Base-by-base conservation (phyloP, 2,113 vertebrate species). In the Pluvialis apricaria region DNA sequence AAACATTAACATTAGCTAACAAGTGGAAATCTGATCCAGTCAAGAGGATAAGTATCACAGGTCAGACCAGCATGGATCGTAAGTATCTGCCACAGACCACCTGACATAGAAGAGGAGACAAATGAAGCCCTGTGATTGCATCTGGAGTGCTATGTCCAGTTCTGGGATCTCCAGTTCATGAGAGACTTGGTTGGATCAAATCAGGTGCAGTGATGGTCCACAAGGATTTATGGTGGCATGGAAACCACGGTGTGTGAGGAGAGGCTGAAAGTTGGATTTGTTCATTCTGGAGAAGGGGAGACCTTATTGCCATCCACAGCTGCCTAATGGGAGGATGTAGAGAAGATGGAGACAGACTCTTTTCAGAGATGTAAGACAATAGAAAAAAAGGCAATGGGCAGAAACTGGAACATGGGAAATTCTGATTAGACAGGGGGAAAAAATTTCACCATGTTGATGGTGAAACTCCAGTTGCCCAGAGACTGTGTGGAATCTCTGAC, bases 361-460 rank as follows among this genome's bases (percentile, higher is more conserved):
- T 40, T 44, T 49, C 22, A 70, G 44, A 70, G 49, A 32, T 32
- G 19, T 16, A 70, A 38, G 57, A n/a, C 31, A 58, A 31, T 1
- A 49, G n/a, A 36, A 79, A 70, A 88, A 88, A 32, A 42, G 21
- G 32, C 9, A 42, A 71, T 1, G 1, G 22, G 3, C 38, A 52
- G 29, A 81, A 51, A 19, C 11, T 51, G 49, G 22, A 51, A 51
- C 19, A 3, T 32, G 24, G 29, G 36, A 36, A 76, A 71, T 28
- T 54, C 28, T 64, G n/a, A 28, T 31, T 58, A 71, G 19, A 25
- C 24, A 51, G 6, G 3, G 11, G 28, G 1, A 40, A 86, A 77
- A 85, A 17, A 24, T 1, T 5, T 52, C 14, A 34, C 28, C 1
- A 0, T n/a, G 12, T 38, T 15, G 13, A 5, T 72, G 17, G 24